These are phyloP conservation scores for Actenoides hombroni DNA, from an alignment of 2,113 vertebrate species.

Conservation along the genomic window DNA sequence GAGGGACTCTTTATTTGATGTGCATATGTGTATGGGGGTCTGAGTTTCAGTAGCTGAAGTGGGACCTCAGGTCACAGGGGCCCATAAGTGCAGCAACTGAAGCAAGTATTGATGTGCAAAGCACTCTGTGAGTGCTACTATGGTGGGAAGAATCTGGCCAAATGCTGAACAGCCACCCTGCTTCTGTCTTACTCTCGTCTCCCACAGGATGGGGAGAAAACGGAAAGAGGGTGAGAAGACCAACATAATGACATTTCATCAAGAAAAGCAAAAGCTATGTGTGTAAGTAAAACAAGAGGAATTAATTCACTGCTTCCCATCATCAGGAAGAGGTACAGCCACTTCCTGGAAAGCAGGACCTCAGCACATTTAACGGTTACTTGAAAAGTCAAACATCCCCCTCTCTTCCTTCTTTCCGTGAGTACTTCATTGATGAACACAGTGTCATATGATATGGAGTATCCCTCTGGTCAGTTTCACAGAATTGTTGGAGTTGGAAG, in stretches of 20 bases:
- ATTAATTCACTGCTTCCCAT: background rate
- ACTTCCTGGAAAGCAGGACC: background rate
- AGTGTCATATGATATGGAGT: rapidly evolving
- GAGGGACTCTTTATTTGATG: background rate
- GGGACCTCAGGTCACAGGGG: background rate
- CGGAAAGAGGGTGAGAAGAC: background rate
- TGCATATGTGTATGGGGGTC: rapidly evolving
- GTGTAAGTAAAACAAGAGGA: background rate
- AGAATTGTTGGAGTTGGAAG: too few species aligned
- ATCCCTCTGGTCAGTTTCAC: background rate
- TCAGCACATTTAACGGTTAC: background rate
- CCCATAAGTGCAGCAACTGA: rapidly evolving
- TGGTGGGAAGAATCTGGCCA: background rate
- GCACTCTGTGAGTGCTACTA: background rate
- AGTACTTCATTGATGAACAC: background rate
- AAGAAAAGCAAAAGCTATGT: background rate
- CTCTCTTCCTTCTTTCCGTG: background rate
- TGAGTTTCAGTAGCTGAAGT: background rate
- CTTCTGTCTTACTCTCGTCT: background rate
- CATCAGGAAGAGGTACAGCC: background rate
- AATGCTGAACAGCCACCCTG: background rate
- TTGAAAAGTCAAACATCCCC: background rate
- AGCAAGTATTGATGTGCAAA: background rate
- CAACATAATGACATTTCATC: background rate
- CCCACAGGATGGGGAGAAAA: background rate